A percentile compares a stretch with the other conserved stretches of the same genome.
Conservation (phyloP, 2,888 invertebrate genomes). For the Phalangium opilio region DNA sequence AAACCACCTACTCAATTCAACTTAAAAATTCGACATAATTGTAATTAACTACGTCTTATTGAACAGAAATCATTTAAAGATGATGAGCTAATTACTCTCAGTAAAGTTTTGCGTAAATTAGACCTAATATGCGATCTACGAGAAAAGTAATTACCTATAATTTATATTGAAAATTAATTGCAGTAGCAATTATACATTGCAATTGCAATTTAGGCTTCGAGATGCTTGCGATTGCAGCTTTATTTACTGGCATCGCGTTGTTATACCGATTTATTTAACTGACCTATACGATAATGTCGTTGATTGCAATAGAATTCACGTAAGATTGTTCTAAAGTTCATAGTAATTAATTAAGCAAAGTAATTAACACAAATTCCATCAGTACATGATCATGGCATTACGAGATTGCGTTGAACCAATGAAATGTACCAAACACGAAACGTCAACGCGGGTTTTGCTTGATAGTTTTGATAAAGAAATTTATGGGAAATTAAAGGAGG, state of each 20-base stretch:
- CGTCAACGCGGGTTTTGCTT: slow-evolving; percentile 25
- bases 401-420: slow-evolving; percentile 34
- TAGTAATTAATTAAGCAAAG: neutral
- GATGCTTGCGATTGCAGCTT: slow-evolving; percentile 55
- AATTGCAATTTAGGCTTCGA: slow-evolving; percentile 38
- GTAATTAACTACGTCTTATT: slow-evolving; percentile 4
- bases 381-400: slow-evolving; percentile 39
- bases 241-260: slow-evolving; percentile 62
- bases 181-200: no score
- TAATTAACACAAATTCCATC: slow-evolving; percentile 19
- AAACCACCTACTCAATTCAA: neutral
- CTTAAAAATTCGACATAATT: neutral
- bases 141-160: slow-evolving; percentile 24
- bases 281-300: slow-evolving; percentile 50
- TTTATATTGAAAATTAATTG: no score
- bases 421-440: slow-evolving; percentile 27
- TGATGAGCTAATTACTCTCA: slow-evolving; percentile 46
- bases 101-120: slow-evolving; percentile 46
- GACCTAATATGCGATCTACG: slow-evolving; percentile 44
- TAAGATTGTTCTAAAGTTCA: slow-evolving; percentile 26
- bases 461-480: slow-evolving; percentile 25
- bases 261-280: slow-evolving; percentile 58
- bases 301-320: slow-evolving; percentile 46
- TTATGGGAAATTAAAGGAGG: slow-evolving; percentile 26
- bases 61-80: slow-evolving; percentile 37